Percentiles rank a stretch among this genome's conserved stretches.
Conservation (phyloP, 2,888 invertebrate genomes). For the Leistus spinibarbis region DNA sequence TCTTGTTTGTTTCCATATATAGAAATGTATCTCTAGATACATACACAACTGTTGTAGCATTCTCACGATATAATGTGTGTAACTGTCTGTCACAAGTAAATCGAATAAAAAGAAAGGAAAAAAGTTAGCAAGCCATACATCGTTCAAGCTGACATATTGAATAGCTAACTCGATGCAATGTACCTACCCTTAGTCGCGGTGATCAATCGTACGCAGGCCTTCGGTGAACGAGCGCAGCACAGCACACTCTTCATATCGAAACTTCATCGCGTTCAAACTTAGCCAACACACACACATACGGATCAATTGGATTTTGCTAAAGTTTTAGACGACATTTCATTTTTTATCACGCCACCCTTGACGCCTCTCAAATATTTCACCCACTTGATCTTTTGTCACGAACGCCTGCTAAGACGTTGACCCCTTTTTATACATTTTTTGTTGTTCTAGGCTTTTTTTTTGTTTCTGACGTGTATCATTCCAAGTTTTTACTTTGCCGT, state of each 20-base stretch:
- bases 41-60: too few species aligned
- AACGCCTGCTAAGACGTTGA: conserved; percentile 7
- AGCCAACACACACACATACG: conserved; percentile 6
- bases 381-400: conserved; percentile 4
- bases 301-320: conserved; percentile 32
- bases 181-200: conserved; percentile 36
- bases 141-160: conserved; percentile 35
- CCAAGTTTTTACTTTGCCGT: too few species aligned
- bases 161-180: conserved; percentile 38
- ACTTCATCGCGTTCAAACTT: conserved; percentile 37
- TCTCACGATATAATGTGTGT: conserved; percentile 1
- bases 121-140: conserved; percentile 31
- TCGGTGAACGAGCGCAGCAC: background rate
- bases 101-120: conserved; percentile 17
- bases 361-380: background rate
- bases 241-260: conserved; percentile 19
- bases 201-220: conserved; percentile 22
- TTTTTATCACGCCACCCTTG: background rate
- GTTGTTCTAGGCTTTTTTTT: too few species aligned
- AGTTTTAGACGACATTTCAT: conserved; percentile 23
- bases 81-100: conserved; percentile 27
- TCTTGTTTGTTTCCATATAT: too few species aligned
- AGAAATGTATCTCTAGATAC: too few species aligned
- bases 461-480: too few species aligned
- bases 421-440: conserved; percentile 23